Percentiles rank a stretch among this genome's conserved stretches.
Evolutionary conservation across 2,888 invertebrate species (phyloP).

Genomic region (Ctena decussata): DNA sequence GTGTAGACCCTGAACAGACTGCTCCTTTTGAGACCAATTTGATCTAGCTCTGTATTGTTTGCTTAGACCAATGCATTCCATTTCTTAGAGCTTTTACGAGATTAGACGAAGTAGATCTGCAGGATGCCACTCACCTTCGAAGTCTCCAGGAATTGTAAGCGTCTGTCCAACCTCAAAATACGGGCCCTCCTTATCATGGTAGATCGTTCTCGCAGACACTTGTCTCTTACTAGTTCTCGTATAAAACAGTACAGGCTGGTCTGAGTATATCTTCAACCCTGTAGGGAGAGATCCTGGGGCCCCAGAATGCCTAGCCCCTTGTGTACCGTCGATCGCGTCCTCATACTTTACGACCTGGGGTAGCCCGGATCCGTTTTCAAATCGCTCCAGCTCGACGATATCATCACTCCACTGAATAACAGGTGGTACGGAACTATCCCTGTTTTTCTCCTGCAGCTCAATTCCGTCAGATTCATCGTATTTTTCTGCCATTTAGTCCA

Average conservation of each 20-base stretch:
- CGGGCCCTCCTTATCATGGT: constrained; percentile 75
- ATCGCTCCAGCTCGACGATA: background rate
- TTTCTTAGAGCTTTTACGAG: no score
- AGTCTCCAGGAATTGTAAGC: constrained; percentile 76
- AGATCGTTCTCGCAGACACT: constrained; percentile 76
- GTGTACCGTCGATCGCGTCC: background rate
- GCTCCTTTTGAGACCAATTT: no score
- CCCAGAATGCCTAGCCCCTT: constrained; percentile 7
- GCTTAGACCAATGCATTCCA: no score
- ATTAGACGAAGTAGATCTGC: no score
- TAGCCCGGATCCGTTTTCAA: constrained; percentile 46
- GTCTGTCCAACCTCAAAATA: constrained; percentile 82
- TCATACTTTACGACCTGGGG: constrained; percentile 55
- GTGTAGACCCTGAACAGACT: no score
- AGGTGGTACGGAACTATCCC: background rate
- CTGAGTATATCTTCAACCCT: constrained; percentile 74
- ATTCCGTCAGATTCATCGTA: background rate
- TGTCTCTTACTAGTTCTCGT: constrained; percentile 64
- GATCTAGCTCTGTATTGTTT: no score
- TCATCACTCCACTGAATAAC: constrained; percentile 51
- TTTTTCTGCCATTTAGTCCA: background rate
- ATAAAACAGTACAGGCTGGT: constrained; percentile 74
- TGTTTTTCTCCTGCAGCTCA: background rate
- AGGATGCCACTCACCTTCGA: constrained; percentile 53
- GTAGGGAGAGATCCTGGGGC: constrained; percentile 39